Evolutionary conservation across 2,888 invertebrate genomes (phyloP).

Genomic region (Scaeva pyrastri): DNA sequence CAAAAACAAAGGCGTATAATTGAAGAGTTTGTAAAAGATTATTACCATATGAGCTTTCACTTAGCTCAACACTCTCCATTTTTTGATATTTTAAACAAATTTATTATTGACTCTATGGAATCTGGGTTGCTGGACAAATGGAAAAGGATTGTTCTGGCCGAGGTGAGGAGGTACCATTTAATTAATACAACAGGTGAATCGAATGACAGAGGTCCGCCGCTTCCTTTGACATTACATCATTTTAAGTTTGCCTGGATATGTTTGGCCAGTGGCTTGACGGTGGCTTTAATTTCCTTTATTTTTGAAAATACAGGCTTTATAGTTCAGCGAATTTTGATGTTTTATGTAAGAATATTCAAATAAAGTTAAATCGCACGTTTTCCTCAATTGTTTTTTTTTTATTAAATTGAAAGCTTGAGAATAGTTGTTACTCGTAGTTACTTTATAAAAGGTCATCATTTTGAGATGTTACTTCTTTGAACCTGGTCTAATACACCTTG

Average conservation of each 20-base stretch:
- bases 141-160: background rate
- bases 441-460: no score
- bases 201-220: background rate
- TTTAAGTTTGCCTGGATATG: background rate
- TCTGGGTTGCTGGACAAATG: slow-evolving; percentile 35
- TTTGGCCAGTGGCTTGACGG: background rate
- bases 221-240: background rate
- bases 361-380: no score
- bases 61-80: background rate
- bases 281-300: background rate
- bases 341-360: no score
- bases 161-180: background rate
- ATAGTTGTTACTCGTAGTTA: no score
- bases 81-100: background rate
- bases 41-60: background rate
- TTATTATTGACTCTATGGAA: background rate
- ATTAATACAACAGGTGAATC: background rate
- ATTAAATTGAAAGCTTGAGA: no score
- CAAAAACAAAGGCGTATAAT: background rate
- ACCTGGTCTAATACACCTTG: slow-evolving; percentile 15
- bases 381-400: no score
- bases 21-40: background rate
- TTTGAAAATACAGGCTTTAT: background rate
- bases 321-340: no score
- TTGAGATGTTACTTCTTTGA: background rate